Conservation (phyloP, 2,797 vertebrate species). For the Eurystomus glaucurus region DNA sequence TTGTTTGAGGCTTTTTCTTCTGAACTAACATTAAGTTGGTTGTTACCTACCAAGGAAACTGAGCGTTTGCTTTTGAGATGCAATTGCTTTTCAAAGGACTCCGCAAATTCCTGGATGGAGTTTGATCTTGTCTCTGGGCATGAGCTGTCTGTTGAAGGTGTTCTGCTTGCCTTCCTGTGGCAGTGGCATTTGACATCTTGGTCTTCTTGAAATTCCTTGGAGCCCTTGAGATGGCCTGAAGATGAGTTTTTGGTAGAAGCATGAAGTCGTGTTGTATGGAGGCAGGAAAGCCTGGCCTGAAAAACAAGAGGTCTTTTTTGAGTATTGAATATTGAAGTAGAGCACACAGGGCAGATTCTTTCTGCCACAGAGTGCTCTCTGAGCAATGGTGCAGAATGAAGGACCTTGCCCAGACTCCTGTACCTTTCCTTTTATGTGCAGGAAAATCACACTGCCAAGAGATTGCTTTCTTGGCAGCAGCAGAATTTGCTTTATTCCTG, state of each 20-base stretch:
- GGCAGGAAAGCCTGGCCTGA: conserved; percentile 88
- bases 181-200: conserved; percentile 78
- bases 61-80: conserved; percentile 83
- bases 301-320: conserved; percentile 20
- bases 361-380: background rate
- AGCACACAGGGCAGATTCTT: background rate
- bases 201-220: conserved; percentile 83
- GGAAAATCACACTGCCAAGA: background rate
- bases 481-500: background rate
- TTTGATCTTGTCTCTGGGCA: conserved; percentile 78
- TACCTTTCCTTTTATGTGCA: background rate
- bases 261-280: conserved; percentile 85
- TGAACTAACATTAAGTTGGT: background rate
- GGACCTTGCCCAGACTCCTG: background rate
- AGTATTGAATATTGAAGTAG: background rate
- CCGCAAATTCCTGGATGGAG: conserved; percentile 89
- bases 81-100: conserved; percentile 89
- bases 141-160: conserved; percentile 83
- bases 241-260: conserved; percentile 75
- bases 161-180: conserved; percentile 81
- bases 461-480: background rate
- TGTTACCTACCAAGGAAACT: conserved; percentile 86
- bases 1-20: background rate
- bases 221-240: conserved; percentile 79
- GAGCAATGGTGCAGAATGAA: background rate